Evolutionary conservation across 2,113 vertebrate species (phyloP).

Genomic region (Pangasianodon gigas): DNA sequence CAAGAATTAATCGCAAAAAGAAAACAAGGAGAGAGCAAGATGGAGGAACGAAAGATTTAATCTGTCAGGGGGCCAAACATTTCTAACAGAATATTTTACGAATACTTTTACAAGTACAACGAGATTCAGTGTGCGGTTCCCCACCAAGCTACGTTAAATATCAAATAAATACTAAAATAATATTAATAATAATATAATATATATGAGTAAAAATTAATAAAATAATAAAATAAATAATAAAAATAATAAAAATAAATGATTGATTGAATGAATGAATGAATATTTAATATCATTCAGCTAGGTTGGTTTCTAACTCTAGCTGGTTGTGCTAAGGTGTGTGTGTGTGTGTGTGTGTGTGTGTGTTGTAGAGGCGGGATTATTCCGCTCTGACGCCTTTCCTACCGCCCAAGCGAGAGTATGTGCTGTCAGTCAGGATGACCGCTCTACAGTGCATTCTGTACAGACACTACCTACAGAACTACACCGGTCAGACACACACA

Average conservation of each 20-base stretch:
- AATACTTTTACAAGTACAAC: no score
- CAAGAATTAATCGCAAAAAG: no score
- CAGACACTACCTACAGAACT: constrained; percentile 86
- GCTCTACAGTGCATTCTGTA: constrained; percentile 89
- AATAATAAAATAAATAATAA: no score
- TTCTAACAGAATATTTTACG: no score
- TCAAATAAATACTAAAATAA: no score
- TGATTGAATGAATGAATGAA: neutral
- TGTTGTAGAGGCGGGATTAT: constrained; percentile 90
- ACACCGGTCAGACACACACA: constrained; percentile 76
- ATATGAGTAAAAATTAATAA: neutral
- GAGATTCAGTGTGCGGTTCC: no score
- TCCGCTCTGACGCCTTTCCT: constrained; percentile 91
- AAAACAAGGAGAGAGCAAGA: neutral
- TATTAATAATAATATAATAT: no score
- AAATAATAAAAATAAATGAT: no score
- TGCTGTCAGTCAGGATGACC: constrained; percentile 87
- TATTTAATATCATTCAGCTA: neutral
- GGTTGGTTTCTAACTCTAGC: neutral
- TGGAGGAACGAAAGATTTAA: no score
- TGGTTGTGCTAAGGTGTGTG: neutral
- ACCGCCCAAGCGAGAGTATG: constrained; percentile 93
- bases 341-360: constrained; percentile 4
- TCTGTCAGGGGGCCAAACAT: no score
- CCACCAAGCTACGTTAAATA: no score